phyloP scores from a whole-genome alignment of 1,140 invertebrate species.

The Drosophila ironensis region DNA sequence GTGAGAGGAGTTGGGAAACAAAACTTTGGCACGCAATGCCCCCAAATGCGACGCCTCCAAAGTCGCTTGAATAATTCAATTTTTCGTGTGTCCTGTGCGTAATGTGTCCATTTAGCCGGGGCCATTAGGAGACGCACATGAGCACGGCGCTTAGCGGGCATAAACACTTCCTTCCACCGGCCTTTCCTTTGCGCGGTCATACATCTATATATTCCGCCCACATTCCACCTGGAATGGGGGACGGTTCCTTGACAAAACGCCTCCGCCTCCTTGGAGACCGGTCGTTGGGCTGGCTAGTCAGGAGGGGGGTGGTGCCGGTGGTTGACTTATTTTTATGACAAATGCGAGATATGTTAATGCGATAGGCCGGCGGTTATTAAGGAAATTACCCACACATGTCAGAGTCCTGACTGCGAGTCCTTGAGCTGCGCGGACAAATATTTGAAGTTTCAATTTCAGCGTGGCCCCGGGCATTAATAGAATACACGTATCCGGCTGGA shows the following conservation, averaged over 20 bases:
- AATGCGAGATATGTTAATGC: slow-evolving; percentile 79
- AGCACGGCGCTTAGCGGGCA: slow-evolving; percentile 42
- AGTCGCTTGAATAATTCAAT: slow-evolving; percentile 71
- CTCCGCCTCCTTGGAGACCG: slow-evolving; percentile 25
- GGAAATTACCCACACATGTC: slow-evolving; percentile 66
- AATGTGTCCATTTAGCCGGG: slow-evolving; percentile 70
- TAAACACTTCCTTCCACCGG: slow-evolving; percentile 65
- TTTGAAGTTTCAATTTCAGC: slow-evolving; percentile 78
- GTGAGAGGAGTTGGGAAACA: not conserved
- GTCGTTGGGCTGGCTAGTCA: slow-evolving; percentile 8
- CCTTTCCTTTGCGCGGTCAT: slow-evolving; percentile 10
- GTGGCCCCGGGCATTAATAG: slow-evolving; percentile 49
- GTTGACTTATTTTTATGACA: slow-evolving; percentile 74
- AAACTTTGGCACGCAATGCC: slow-evolving; percentile 49
- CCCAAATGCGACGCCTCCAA: slow-evolving; percentile 50
- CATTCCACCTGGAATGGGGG: slow-evolving; percentile 8
- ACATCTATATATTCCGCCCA: not conserved
- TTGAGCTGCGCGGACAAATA: slow-evolving; percentile 60
- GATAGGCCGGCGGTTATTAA: slow-evolving; percentile 74
- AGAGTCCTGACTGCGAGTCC: slow-evolving; percentile 48
- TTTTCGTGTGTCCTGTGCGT: slow-evolving; percentile 55
- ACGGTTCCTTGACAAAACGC: slow-evolving; percentile 67
- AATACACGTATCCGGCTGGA: slow-evolving; percentile 40
- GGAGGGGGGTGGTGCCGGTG: slow-evolving; percentile 9
- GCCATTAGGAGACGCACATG: slow-evolving; percentile 71